phyloP scores from a whole-genome alignment of 2,113 vertebrate species.

The Zingel zingel region DNA sequence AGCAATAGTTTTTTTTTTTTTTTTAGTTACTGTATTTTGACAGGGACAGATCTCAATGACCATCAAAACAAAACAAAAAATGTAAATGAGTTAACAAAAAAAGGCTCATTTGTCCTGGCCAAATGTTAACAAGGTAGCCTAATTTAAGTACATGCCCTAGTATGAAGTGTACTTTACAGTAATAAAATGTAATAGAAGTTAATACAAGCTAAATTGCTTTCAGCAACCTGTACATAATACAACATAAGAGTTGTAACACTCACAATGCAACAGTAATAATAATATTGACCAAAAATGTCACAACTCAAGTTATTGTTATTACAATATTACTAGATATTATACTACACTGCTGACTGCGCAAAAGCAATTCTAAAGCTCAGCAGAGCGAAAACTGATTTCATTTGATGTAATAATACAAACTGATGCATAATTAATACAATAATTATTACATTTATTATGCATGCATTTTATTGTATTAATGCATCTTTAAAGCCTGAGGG shows the following conservation, averaged over 20 bases:
- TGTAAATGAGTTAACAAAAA: too few species aligned
- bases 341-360: background rate
- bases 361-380: background rate
- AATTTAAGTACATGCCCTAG: background rate
- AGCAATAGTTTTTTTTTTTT: too few species aligned
- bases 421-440: slow-evolving; percentile 37
- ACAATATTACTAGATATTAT: too few species aligned
- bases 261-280: background rate
- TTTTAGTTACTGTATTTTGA: background rate
- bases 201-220: background rate
- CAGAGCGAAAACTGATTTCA: background rate
- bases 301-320: background rate
- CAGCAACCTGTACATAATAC: background rate
- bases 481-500: background rate
- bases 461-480: too few species aligned
- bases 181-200: background rate
- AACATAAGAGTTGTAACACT: background rate
- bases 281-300: background rate
- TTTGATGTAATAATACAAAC: background rate
- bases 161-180: background rate
- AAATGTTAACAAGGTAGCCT: too few species aligned
- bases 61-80: background rate
- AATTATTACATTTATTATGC: too few species aligned
- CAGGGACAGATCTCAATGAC: background rate
- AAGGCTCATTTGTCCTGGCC: too few species aligned